phyloP scores from a whole-genome alignment of 2,113 vertebrate species.

The Corythornis madagascariensis region DNA sequence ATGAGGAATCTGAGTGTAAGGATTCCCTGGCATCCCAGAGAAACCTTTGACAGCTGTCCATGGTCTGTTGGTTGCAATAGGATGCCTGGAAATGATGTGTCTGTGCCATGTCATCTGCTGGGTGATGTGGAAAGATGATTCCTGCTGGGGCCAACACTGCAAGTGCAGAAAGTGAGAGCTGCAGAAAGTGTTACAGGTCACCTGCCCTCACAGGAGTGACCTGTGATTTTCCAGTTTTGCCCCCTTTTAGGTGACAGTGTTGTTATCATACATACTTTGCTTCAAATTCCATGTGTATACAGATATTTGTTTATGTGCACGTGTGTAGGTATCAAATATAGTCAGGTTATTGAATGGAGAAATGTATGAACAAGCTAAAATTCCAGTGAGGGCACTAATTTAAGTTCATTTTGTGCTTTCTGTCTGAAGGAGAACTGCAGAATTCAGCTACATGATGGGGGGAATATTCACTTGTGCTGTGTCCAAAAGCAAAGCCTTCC shows the following conservation, averaged over 20 bases:
- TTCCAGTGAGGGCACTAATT: background rate
- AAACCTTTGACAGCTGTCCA: background rate
- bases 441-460: background rate
- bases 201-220: background rate
- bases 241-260: background rate
- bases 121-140: background rate
- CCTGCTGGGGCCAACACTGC: background rate
- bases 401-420: background rate
- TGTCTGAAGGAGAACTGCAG: background rate
- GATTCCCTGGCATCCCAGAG: background rate
- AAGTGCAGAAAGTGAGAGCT: background rate
- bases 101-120: fast-evolving
- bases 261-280: background rate
- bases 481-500: background rate
- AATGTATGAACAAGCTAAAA: background rate
- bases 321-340: fast-evolving
- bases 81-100: fast-evolving
- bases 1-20: background rate
- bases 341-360: background rate
- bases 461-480: background rate
- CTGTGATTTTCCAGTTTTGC: background rate
- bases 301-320: background rate
- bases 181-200: background rate
- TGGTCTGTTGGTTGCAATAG: background rate
- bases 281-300: fast-evolving